Base-by-base conservation (phyloP, 2,113 vertebrate species). In the Malaclemys terrapin region DNA sequence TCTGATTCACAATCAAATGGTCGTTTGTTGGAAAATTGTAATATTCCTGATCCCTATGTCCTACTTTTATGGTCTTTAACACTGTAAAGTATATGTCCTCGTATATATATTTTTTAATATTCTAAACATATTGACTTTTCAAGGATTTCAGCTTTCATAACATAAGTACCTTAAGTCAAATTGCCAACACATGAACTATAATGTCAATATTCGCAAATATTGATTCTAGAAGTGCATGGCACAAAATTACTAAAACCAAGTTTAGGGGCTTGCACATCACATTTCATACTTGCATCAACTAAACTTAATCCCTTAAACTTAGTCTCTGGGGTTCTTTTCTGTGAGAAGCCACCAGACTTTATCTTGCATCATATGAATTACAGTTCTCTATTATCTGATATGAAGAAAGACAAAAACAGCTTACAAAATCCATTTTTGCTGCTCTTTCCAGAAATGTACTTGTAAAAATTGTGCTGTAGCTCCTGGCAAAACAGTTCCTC, bases 161-260 rank as follows among this genome's bases (percentile, higher is more conserved):
- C 45, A 84, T 49, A 87, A 95, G 29, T 45, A 53, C 27, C 80
- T 80, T 92, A 81, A 90, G n/a, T 85, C 85, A 96, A 89, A 93
- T 90, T 86, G 47, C 75, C 86, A 87, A 87, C 59, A 90, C 31
- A 10, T 31, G 35, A 25, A 83, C 14, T 85, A 42, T 31, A 78
- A 25, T 89, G 45, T 65, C 82, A 93, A 5, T 52, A 57, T 84
- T 22, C 88, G 69, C 82, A 84, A 94, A 53, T 89, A 85, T 82
- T 92, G 47, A 65, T 95, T 94, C 59, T 91, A 27, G 53, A 84
- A 84, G 76, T 88, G 25, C 19, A 72, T 25, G 29, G 1, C 8
- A 35, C 24, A 59, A 1, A 31, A 19, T 19, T 85, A 90, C 14
- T 78, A 69, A 94, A 95, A 72, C 13, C 16, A 83, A 31, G 89